Evolutionary conservation across 2,888 invertebrate genomes (phyloP).

Genomic region (Lasius fuliginosus): DNA sequence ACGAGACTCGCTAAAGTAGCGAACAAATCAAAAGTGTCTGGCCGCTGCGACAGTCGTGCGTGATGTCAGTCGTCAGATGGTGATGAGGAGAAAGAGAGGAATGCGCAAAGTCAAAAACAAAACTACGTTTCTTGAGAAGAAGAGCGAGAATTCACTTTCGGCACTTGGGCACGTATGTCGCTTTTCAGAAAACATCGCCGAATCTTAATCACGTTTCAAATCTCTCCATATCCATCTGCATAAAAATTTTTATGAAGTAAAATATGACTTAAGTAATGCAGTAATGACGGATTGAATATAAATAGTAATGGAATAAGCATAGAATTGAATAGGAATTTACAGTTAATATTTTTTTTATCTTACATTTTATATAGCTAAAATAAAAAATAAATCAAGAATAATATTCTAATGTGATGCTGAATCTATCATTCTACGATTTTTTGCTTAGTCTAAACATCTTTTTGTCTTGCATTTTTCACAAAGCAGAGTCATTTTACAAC

Average conservation of each 20-base stretch:
- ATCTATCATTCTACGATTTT: neutral
- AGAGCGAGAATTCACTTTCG: neutral
- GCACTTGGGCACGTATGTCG: neutral
- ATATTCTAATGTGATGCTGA: neutral
- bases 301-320: neutral
- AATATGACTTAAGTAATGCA: neutral
- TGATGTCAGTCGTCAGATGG: slow-evolving; percentile 1
- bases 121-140: neutral
- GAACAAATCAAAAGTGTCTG: slow-evolving; percentile 49
- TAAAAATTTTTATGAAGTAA: neutral
- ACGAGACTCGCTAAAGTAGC: slow-evolving; percentile 36
- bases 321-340: neutral
- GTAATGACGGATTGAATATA: neutral
- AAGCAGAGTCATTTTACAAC: neutral
- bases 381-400: neutral
- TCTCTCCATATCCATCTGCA: neutral
- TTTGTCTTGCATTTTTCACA: neutral
- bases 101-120: neutral
- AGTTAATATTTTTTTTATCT: neutral
- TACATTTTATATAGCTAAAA: neutral
- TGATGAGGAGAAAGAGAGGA: no score
- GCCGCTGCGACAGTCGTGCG: slow-evolving; percentile 18
- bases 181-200: neutral
- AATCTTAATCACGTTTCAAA: neutral
- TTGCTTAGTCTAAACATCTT: neutral